Conservation (phyloP, 2,888 invertebrate genomes). For the Clunio marinus region DNA sequence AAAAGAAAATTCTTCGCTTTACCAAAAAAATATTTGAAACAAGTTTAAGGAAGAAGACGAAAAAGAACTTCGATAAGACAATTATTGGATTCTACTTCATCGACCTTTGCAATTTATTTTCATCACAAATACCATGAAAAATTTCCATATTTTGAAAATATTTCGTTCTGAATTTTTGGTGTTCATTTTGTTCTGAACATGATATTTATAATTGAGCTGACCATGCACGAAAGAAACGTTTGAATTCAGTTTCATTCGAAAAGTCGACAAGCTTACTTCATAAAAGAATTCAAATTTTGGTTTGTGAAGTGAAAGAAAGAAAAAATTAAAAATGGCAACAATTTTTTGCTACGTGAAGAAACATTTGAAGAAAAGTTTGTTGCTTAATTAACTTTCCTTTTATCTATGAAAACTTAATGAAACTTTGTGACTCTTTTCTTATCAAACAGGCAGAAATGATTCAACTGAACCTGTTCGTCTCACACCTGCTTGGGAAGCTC, state of each 20-base stretch:
- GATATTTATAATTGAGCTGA: too few species aligned
- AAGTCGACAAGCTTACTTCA: not conserved
- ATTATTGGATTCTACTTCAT: too few species aligned
- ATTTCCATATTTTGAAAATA: conserved; percentile 10
- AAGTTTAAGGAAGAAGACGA: too few species aligned
- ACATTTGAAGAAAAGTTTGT: not conserved
- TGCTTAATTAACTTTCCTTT: not conserved
- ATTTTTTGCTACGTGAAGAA: not conserved
- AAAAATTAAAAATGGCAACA: not conserved
- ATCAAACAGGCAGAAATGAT: conserved; percentile 21
- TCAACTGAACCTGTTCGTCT: conserved; percentile 68
- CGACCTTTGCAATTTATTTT: too few species aligned
- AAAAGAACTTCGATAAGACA: too few species aligned
- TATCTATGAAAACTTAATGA: too few species aligned
- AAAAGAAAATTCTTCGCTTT: too few species aligned
- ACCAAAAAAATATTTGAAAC: too few species aligned
- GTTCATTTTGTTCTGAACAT: not conserved
- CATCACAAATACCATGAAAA: not conserved
- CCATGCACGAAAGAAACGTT: not conserved
- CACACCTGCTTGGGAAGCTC: conserved; percentile 82
- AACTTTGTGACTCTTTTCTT: not conserved
- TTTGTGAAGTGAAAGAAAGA: not conserved
- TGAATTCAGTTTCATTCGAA: not conserved
- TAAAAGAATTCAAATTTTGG: not conserved
- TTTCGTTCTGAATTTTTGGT: not conserved